Base-by-base conservation (phyloP, 1,140 invertebrate genomes). In the Gryon sp. region DNA sequence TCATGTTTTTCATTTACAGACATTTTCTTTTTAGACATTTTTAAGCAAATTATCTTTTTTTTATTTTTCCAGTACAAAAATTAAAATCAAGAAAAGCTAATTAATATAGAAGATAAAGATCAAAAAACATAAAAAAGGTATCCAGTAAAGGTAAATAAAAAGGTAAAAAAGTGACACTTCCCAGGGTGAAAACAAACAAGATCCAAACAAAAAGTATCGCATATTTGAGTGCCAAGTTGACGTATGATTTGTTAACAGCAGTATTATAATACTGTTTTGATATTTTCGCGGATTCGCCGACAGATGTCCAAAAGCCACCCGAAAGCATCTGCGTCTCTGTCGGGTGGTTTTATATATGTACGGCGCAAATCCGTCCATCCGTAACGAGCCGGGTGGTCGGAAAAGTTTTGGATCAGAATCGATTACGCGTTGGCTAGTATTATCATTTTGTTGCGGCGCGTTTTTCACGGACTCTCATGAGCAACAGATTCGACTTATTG, bases 291-390 rank as follows among this genome's bases (percentile, higher is more conserved):
- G 76, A 66, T 77, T 72, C 74, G 11, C 60, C 72, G 76, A 80
- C 84, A 86, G 83, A 85, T 84, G 83, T 80, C 73, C 72, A n/a
- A n/a, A n/a, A n/a, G 63, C 55, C 53, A 76, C 72, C 78, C 43
- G 20, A 15, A 22, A 9, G 43, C 73, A 79, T 75, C 68, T 73
- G 78, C 43, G 11, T 62, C 26, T 52, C 34, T 63, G 50, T 66
- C 43, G 18, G 24, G 18, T 15, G 9, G 14, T 32, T 50, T 55
- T 38, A 12, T 53, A 2, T n/a, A n/a, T n/a, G 45, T 53, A 43
- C 48, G 46, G 16, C 20, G 40, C 14, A 70, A 45, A 60, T 36
- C 22, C 57, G 36, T 60, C 62, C 65, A 59, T 50, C 79, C 65
- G 74, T 81, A 62, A 77, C 74, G 66, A 70, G 30, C 55, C 52